A percentile compares a stretch with the other conserved stretches of the same genome.
These are phyloP conservation scores for Saguinus imperator DNA, from an alignment of 2,113 vertebrate genomes.

Conservation along the genomic window DNA sequence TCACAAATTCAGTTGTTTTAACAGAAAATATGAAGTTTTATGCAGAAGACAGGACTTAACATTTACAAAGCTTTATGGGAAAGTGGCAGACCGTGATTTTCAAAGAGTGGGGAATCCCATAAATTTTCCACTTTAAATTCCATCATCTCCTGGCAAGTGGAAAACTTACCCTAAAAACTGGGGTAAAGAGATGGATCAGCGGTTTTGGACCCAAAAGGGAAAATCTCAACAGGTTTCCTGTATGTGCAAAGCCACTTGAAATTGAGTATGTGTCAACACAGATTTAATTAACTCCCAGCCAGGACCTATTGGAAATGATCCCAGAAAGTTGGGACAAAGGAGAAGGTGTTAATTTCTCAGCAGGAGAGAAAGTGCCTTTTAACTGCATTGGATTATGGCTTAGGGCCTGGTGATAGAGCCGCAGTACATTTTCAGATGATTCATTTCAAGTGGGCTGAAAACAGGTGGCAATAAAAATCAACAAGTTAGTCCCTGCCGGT, in stretches of 20 bases:
- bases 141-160: conserved; percentile 11
- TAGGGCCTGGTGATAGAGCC: conserved; percentile 31
- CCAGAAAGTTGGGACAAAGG: conserved; percentile 81
- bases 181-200: conserved; percentile 57
- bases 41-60: conserved; percentile 78
- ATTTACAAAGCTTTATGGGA: conserved; percentile 74
- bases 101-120: conserved; percentile 7
- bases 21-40: conserved; percentile 72
- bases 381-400: conserved; percentile 72
- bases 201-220: conserved; percentile 62
- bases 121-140: conserved; percentile 63
- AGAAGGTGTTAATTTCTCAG: conserved; percentile 81
- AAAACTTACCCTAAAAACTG: conserved; percentile 59
- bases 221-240: conserved; percentile 77
- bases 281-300: conserved; percentile 82
- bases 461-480: conserved; percentile 65
- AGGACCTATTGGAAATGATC: conserved; percentile 80
- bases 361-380: conserved; percentile 77
- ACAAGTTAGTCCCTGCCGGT: neutral
- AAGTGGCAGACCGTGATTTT: conserved; percentile 63
- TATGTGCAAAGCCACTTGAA: conserved; percentile 75
- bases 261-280: conserved; percentile 81
- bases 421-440: conserved; percentile 38
- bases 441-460: conserved; percentile 63
- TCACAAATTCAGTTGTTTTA: conserved; percentile 79